Evolutionary conservation across 2,113 vertebrate genomes (phyloP), one percentile per base, ranked within the genome.

Genomic region (Anseranas semipalmata): DNA sequence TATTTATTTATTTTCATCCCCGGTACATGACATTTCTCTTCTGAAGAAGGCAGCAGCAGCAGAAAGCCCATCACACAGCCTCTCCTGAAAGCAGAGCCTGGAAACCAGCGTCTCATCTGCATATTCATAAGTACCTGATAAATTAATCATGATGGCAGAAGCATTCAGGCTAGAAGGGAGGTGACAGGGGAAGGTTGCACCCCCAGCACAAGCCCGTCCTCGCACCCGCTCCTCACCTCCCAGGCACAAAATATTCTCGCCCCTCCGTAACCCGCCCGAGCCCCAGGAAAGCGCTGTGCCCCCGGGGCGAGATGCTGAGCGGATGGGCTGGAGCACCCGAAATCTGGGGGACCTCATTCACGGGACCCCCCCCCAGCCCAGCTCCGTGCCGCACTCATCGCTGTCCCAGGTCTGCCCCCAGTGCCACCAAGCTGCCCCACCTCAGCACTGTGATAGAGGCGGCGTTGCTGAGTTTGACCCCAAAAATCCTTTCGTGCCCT

Each of bases 131-230:
- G 95, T 79, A 94, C 89, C 97, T 97, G 97, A 97, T 98, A 97
- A 98, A 98, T 98, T 98, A 98, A 97, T 98, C 97, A 98, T 98
- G 97, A 97, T 96, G 97, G 93, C 96, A 96, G 97, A 91, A 94
- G 94, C 96, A 87, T 93, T 96, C 93, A 96, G 95, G 91, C 97
- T 97, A 74, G 95, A 84, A 97, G 93, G 95, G 97, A 97, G 96
- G 96, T 93, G 95, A 95, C 92, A 85, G 90, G 81, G 89, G 94
- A 93, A 91, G 93, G 95, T 93, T 85, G 96, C 89, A 89, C 66
- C 83, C 88, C 56, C 76, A 78, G 19, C 95, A 50, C 73, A 75
- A 88, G 80, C 90, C 77, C 90, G 46, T 76, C 91, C 85, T 95
- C 84, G 80, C 76, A 79, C 86, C 25, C 43, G 48, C 59, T 89